phyloP scores from a whole-genome alignment of 2,113 vertebrate genomes.

The Asarcornis scutulata region DNA sequence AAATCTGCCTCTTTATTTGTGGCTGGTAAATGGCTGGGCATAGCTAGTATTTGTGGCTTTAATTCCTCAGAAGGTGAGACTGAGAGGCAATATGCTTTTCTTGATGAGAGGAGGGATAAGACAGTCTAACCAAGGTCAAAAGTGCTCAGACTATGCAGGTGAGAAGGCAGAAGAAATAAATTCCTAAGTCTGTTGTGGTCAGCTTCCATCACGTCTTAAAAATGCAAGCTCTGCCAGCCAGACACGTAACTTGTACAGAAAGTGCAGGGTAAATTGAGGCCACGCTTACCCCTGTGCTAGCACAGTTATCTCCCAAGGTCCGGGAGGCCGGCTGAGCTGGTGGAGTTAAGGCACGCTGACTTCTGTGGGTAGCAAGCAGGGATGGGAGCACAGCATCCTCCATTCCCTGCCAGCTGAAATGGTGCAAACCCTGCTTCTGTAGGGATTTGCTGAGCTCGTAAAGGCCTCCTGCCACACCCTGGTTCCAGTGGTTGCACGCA shows the following conservation, averaged over 20 bases:
- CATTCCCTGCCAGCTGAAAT: background rate
- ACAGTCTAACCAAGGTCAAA: background rate
- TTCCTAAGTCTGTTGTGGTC: background rate
- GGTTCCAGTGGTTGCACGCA: background rate
- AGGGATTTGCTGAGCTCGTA: background rate
- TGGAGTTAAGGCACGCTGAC: background rate
- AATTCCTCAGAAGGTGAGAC: background rate
- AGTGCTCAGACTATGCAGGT: background rate
- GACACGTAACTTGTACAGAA: background rate
- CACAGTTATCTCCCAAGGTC: background rate
- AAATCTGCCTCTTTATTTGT: background rate
- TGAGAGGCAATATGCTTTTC: background rate
- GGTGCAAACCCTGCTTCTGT: background rate
- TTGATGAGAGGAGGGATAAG: background rate
- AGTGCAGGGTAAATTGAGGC: background rate
- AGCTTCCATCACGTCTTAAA: background rate
- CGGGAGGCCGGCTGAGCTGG: background rate
- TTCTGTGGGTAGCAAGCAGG: background rate
- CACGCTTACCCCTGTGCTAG: background rate
- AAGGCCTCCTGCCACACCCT: background rate
- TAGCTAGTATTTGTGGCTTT: background rate
- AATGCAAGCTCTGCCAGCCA: background rate
- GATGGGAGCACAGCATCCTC: background rate
- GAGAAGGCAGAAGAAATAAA: background rate
- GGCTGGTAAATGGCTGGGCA: background rate